A percentile compares a stretch with the other conserved stretches of the same genome.
Evolutionary conservation across 1,140 invertebrate species (phyloP).

Genomic region (Philopotamus ludificatus): DNA sequence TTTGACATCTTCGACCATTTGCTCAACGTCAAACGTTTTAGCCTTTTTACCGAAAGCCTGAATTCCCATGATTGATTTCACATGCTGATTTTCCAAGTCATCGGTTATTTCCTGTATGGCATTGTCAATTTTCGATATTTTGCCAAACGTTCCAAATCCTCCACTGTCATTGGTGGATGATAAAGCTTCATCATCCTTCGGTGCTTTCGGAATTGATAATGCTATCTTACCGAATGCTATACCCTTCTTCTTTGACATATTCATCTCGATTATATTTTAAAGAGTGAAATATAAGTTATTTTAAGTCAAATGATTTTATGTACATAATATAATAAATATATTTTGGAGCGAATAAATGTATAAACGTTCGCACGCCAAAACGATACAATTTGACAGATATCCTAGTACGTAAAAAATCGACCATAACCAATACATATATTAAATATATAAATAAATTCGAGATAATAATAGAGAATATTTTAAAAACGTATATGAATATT

Average conservation of each 20-base stretch:
- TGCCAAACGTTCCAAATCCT: constrained; percentile 66
- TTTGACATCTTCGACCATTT: constrained; percentile 56
- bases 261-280: constrained; percentile 42
- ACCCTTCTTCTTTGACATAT: constrained; percentile 48
- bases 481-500: no score
- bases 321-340: no score
- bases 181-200: constrained; percentile 37
- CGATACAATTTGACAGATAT: no score
- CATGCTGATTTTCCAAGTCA: constrained; percentile 65
- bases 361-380: no score
- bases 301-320: no score
- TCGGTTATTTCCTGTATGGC: constrained; percentile 68
- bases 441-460: no score
- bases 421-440: no score
- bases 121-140: constrained; percentile 48
- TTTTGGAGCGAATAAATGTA: no score
- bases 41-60: constrained; percentile 76
- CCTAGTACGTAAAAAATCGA: no score
- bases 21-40: constrained; percentile 70
- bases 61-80: constrained; percentile 73
- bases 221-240: constrained; percentile 55
- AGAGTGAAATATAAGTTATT: no score
- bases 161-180: constrained; percentile 39
- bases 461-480: no score
- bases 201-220: constrained; percentile 27